A percentile compares a stretch with the other conserved stretches of the same genome.
These are phyloP conservation scores for Liopterus haemorrhoidalis DNA, from an alignment of 2,888 invertebrate genomes.

Conservation along the genomic window DNA sequence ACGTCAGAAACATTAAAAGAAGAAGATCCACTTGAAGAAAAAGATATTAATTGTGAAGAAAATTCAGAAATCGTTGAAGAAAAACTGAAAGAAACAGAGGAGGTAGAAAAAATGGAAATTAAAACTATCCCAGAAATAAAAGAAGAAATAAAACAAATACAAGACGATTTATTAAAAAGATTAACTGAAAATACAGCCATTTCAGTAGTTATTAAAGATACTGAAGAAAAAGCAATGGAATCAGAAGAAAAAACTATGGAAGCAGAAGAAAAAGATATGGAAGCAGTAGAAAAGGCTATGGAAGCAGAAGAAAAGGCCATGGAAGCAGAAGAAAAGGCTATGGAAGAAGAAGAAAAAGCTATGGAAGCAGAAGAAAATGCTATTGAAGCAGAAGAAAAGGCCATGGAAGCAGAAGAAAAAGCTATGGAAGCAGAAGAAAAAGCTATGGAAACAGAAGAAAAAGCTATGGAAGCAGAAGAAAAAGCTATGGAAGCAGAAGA, in stretches of 20 bases:
- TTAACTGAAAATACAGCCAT: conserved; percentile 52
- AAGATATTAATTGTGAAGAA: conserved; percentile 1
- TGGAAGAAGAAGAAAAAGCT: conserved; percentile 3
- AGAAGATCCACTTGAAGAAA: too few species aligned
- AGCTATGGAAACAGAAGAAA: neutral
- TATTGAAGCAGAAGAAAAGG: conserved; percentile 8
- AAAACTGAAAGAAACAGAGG: neutral
- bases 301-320: conserved; percentile 19
- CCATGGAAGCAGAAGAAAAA: conserved; percentile 15
- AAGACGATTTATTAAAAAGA: conserved; percentile 50
- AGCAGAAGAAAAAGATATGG: conserved; percentile 13
- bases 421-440: conserved; percentile 13
- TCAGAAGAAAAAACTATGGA: conserved; percentile 10
- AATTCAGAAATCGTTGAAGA: neutral
- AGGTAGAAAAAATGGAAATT: conserved; percentile 15
- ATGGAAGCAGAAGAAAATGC: conserved; percentile 40
- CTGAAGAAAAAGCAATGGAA: conserved; percentile 11
- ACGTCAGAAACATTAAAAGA: too few species aligned
- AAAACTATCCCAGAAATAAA: conserved; percentile 38
- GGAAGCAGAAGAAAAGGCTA: conserved; percentile 3
- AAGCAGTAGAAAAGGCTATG: neutral
- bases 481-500: conserved; percentile 6
- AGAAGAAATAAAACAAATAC: conserved; percentile 47
- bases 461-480: conserved; percentile 20
- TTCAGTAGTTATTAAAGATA: conserved; percentile 43